Conservation (phyloP, 2,113 vertebrate genomes). For the Leptobrachium ailaonicum region DNA sequence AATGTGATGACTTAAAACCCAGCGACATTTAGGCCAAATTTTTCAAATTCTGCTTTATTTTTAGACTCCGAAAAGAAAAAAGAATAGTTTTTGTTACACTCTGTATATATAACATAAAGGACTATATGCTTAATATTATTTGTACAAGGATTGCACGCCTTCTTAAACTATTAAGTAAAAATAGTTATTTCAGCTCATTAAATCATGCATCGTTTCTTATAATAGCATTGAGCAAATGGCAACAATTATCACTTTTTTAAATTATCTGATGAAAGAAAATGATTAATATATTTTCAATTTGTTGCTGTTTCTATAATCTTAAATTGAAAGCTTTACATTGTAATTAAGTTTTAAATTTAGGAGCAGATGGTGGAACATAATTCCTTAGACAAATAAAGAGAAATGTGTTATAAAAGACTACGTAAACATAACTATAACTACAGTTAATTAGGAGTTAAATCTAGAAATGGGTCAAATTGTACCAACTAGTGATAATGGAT, state of each 20-base stretch:
- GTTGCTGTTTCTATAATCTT: slow-evolving; percentile 1
- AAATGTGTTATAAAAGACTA: neutral
- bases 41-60: no score
- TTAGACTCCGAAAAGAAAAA: no score
- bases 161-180: neutral
- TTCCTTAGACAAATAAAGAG: neutral
- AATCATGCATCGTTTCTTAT: slow-evolving; percentile 10
- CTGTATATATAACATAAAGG: no score
- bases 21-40: no score
- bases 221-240: slow-evolving; percentile 23
- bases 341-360: slow-evolving; percentile 18
- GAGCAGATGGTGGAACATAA: neutral
- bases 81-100: no score
- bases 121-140: no score
- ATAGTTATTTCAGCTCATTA: slow-evolving; percentile 8
- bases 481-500: no score
- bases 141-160: no score
- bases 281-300: slow-evolving; percentile 24
- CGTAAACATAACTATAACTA: neutral
- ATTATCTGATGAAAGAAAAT: slow-evolving; percentile 18
- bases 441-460: neutral
- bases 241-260: slow-evolving; percentile 22
- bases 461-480: no score
- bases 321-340: neutral
- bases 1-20: no score